A percentile compares a stretch with the other conserved stretches of the same genome.
Evolutionary conservation across 2,797 vertebrate species (phyloP).

Genomic region (Poeciliopsis paucimaculata): DNA sequence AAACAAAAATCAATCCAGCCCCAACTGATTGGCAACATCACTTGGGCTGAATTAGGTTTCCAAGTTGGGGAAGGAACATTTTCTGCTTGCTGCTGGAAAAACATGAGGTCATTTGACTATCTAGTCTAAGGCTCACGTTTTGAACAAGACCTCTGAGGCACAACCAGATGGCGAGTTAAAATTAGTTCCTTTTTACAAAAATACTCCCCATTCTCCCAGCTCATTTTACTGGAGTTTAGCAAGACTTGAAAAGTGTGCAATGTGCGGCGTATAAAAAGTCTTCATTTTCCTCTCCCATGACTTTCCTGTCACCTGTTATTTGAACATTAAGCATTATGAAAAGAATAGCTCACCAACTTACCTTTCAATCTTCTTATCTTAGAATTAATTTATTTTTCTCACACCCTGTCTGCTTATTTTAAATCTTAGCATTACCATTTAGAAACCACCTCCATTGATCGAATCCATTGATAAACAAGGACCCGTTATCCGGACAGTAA

Average conservation of each 20-base stretch:
- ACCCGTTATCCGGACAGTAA: not conserved
- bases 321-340: not conserved
- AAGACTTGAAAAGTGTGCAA: not conserved
- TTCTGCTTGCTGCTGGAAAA: not conserved
- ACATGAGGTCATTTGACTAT: not conserved
- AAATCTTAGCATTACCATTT: not conserved
- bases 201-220: not conserved
- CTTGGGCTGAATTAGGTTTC: not conserved
- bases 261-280: not conserved
- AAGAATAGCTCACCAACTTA: not conserved
- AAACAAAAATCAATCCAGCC: not conserved
- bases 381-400: not conserved
- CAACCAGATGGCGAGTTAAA: not conserved
- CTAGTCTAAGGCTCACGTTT: not conserved
- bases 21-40: not conserved
- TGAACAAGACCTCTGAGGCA: not conserved
- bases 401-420: not conserved
- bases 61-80: not conserved
- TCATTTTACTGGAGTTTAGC: not conserved
- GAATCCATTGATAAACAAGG: not conserved
- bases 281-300: not conserved
- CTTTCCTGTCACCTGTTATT: not conserved
- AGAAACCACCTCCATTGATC: conserved; percentile 5
- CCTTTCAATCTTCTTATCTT: not conserved
- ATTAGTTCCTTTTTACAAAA: not conserved